These are phyloP conservation scores for Mus spretus DNA, from an alignment of 2,797 vertebrate species.

Conservation along the genomic window DNA sequence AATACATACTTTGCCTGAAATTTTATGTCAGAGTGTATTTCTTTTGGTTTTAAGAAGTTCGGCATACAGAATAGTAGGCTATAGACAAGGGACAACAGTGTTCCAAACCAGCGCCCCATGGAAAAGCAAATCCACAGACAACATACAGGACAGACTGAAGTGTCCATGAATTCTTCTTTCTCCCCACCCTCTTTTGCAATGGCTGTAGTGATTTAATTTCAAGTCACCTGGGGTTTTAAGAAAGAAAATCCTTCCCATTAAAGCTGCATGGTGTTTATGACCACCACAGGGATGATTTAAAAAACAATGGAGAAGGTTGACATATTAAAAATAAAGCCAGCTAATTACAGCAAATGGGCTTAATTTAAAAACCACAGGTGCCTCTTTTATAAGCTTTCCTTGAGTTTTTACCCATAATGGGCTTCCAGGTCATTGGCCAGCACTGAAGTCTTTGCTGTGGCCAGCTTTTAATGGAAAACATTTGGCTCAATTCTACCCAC, in stretches of 20 bases:
- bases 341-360: constrained; percentile 87
- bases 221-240: constrained; percentile 73
- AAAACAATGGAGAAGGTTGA: constrained; percentile 82
- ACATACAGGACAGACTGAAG: neutral
- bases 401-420: constrained; percentile 83
- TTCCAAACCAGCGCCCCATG: constrained; percentile 73
- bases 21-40: constrained; percentile 72
- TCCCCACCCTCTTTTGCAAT: neutral
- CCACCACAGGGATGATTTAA: constrained; percentile 72
- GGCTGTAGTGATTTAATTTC: constrained; percentile 73
- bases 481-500: constrained; percentile 76
- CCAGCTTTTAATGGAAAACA: constrained; percentile 82
- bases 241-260: constrained; percentile 73
- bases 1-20: constrained; percentile 66
- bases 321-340: constrained; percentile 82
- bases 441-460: constrained; percentile 78
- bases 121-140: constrained; percentile 65
- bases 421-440: constrained; percentile 82
- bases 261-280: constrained; percentile 82
- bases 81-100: constrained; percentile 53
- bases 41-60: constrained; percentile 53
- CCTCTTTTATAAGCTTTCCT: constrained; percentile 86
- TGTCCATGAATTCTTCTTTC: constrained; percentile 53
- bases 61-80: constrained; percentile 50
- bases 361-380: constrained; percentile 88